A percentile compares a stretch with the other conserved stretches of the same genome.
Evolutionary conservation across 2,797 vertebrate species (phyloP).

Genomic region (Coracias cyanogaster): DNA sequence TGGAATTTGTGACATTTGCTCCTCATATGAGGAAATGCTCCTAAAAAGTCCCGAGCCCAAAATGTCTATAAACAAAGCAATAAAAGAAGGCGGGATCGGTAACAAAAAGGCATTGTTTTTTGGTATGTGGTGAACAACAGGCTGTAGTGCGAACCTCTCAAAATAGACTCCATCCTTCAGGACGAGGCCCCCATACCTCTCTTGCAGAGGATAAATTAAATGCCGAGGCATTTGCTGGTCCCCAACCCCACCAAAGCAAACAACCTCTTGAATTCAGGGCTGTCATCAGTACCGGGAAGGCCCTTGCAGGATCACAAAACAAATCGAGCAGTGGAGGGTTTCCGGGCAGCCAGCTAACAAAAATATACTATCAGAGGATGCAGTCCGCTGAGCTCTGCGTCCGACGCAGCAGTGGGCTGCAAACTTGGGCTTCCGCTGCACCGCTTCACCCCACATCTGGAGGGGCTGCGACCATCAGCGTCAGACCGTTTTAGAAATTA

Average conservation of each 20-base stretch:
- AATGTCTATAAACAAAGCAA: slow-evolving; percentile 80
- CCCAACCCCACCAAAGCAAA: slow-evolving; percentile 79
- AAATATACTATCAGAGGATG: slow-evolving; percentile 87
- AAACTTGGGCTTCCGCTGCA: slow-evolving; percentile 79
- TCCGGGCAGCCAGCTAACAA: slow-evolving; percentile 88
- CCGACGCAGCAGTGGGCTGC: slow-evolving; percentile 80
- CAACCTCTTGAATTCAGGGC: slow-evolving; percentile 79
- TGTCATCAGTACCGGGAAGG: slow-evolving; percentile 84
- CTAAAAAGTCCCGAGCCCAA: slow-evolving; percentile 69
- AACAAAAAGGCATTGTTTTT: slow-evolving; percentile 81
- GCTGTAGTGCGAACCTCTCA: slow-evolving; percentile 67
- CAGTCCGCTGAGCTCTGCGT: slow-evolving; percentile 78
- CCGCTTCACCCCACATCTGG: slow-evolving; percentile 84
- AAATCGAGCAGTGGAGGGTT: slow-evolving; percentile 81
- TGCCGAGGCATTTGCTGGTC: slow-evolving; percentile 51
- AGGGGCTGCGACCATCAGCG: slow-evolving; percentile 78
- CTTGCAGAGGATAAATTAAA: slow-evolving; percentile 28
- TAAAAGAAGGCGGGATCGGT: slow-evolving; percentile 61
- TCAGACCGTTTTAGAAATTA: slow-evolving; percentile 83
- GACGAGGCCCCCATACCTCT: slow-evolving; percentile 30
- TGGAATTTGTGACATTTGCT: slow-evolving; percentile 79
- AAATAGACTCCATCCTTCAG: slow-evolving; percentile 75
- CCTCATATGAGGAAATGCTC: slow-evolving; percentile 78
- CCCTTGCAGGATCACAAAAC: slow-evolving; percentile 85
- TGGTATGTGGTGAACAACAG: slow-evolving; percentile 66